Percentiles rank a stretch among this genome's conserved stretches.
phyloP scores from a whole-genome alignment of 2,888 invertebrate species.

The Blera fallax region DNA sequence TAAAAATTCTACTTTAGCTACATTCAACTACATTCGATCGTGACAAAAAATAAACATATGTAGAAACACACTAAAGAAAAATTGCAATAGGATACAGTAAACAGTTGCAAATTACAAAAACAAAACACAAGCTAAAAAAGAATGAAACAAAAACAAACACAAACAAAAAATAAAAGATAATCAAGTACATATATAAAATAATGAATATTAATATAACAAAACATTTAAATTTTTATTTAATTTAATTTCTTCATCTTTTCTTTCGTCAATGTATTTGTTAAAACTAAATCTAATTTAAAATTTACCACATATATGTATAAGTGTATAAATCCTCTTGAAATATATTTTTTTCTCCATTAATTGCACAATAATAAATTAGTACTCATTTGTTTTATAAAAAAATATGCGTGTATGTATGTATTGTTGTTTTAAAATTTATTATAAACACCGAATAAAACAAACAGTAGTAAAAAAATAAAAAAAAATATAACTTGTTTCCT shows the following conservation, averaged over 20 bases:
- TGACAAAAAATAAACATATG: neutral
- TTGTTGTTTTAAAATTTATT: slow-evolving; percentile 16
- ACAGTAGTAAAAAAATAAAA: neutral
- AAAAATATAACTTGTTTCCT: neutral
- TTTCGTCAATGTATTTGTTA: neutral
- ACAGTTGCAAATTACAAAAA: neutral
- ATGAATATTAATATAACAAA: slow-evolving; percentile 32
- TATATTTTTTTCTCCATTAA: slow-evolving; percentile 2
- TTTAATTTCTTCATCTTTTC: slow-evolving; percentile 9
- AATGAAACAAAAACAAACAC: neutral
- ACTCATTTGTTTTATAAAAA: slow-evolving; percentile 5
- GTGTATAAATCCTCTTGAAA: slow-evolving; percentile 4
- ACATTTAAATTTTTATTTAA: slow-evolving; percentile 19
- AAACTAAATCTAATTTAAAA: slow-evolving; percentile 1
- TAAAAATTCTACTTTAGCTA: too few relatives aligned
- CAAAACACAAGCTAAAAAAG: neutral
- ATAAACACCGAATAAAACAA: neutral
- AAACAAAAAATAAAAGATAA: neutral
- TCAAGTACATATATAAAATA: neutral
- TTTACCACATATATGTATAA: slow-evolving; percentile 16
- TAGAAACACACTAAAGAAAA: neutral
- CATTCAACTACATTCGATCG: too few relatives aligned
- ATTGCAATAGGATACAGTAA: neutral
- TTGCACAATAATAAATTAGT: slow-evolving; percentile 47
- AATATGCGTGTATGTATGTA: neutral